phyloP scores from a whole-genome alignment of 2,113 vertebrate genomes.

The Phalacrocorax carbo region DNA sequence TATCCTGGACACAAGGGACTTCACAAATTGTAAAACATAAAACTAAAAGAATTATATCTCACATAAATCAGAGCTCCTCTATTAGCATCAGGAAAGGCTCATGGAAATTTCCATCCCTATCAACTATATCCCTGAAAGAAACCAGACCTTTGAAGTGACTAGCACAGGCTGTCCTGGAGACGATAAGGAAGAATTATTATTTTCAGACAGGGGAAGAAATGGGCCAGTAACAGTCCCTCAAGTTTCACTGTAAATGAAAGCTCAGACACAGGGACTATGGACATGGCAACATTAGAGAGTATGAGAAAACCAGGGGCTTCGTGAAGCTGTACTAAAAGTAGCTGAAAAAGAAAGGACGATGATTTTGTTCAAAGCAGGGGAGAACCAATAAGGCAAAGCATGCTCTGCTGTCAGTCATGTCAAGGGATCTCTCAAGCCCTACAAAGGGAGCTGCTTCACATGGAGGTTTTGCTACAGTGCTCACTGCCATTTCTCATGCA shows the following conservation, averaged over 20 bases:
- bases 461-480: background rate
- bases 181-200: background rate
- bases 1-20: background rate
- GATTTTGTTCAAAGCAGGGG: background rate
- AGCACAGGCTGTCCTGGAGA: background rate
- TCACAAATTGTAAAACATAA: background rate
- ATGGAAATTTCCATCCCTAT: slow-evolving; percentile 36
- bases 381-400: background rate
- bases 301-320: background rate
- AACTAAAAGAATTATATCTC: background rate
- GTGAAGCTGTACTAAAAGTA: background rate
- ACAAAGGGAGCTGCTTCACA: background rate
- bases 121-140: slow-evolving; percentile 28
- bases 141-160: slow-evolving; percentile 31
- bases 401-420: background rate
- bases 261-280: background rate
- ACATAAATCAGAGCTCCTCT: slow-evolving; percentile 19
- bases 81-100: background rate
- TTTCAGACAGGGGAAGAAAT: background rate
- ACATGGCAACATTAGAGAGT: background rate
- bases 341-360: background rate
- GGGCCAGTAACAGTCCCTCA: background rate
- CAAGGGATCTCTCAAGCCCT: background rate
- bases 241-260: background rate
- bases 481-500: fast-evolving